Conservation (phyloP, 2,888 invertebrate genomes). For the Agrypnus murinus region DNA sequence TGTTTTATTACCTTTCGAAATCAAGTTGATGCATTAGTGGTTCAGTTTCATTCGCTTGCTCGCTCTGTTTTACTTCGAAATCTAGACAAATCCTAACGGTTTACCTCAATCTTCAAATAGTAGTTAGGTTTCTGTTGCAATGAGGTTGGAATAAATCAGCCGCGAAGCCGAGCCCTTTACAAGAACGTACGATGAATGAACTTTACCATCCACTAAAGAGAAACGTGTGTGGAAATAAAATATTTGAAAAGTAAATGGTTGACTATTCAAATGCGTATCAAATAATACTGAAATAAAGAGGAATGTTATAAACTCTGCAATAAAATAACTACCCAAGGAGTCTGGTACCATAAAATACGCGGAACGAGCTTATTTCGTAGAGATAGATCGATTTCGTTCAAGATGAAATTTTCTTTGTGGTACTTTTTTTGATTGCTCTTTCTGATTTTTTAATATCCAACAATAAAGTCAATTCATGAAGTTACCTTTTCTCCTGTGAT, state of each 20-base stretch:
- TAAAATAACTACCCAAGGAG: constrained; percentile 50
- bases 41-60: constrained; percentile 23
- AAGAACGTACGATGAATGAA: constrained; percentile 28
- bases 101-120: constrained; percentile 32
- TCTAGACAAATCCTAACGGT: constrained; percentile 26
- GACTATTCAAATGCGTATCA: constrained; percentile 53
- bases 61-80: constrained; percentile 27
- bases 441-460: too few species aligned
- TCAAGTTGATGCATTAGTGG: constrained; percentile 18
- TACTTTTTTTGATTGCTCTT: background rate
- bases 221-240: constrained; percentile 32
- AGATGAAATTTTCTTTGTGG: constrained; percentile 12
- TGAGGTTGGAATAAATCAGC: constrained; percentile 24
- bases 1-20: constrained; percentile 22
- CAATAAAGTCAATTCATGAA: too few species aligned
- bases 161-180: constrained; percentile 20
- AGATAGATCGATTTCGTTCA: constrained; percentile 14
- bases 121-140: constrained; percentile 16
- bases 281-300: constrained; percentile 50
- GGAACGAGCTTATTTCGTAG: constrained; percentile 7
- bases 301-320: constrained; percentile 38
- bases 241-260: constrained; percentile 48
- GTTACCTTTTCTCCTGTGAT: too few species aligned
- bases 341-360: constrained; percentile 21
- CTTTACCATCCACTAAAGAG: constrained; percentile 24